Evolutionary conservation across 1,140 invertebrate species (phyloP), one percentile per base, ranked within the genome.

Genomic region (Glossosoma conforme): DNA sequence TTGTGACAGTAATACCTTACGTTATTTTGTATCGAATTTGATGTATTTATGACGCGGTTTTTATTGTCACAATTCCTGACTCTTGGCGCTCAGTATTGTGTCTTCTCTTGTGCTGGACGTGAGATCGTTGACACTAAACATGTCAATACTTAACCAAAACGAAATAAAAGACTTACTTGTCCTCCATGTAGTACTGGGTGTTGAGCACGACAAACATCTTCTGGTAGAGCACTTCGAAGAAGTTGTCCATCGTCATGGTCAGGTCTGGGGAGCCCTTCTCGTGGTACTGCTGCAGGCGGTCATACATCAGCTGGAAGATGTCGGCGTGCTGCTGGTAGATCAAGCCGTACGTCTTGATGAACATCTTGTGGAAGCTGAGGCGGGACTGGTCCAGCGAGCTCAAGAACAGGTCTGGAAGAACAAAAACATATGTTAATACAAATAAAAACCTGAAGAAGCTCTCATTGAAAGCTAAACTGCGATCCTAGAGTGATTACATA

Each of bases 181-280:
- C 84, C 66, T 92, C 85, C 62, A 97, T 94, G 33, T 76, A 76
- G 64, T 96, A 95, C 65, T 94, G 91, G 3, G 83, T 78, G 69
- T 98, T 97, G 50, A 97, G 74, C 18, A 97, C 91, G 0, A 83
- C 87, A 71, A 98, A 98, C 93, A 98, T 97, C 66, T 91, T 92
- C 68, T 94, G 87, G 65, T 97, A 94, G 0, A 98, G 81, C 3
- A 84, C 87, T 41, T 82, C 85, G 75, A 98, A 98, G 75, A 98
- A 98, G 46, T 82, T 82, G 58, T 97, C 89, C 84, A 98, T 86
- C 14, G 89, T 86, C 13, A 85, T 83, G 24, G 86, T 80, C 9
- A 98, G 79, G 65, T 94, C 84, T 8, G 89, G 80, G 60, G 85
- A 75, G 13, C 92, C 92, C 52, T 82, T 83, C 2, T 78, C 75